Base-by-base conservation (phyloP, 2,797 vertebrate genomes). In the Phrynocephalus vlangalii region DNA sequence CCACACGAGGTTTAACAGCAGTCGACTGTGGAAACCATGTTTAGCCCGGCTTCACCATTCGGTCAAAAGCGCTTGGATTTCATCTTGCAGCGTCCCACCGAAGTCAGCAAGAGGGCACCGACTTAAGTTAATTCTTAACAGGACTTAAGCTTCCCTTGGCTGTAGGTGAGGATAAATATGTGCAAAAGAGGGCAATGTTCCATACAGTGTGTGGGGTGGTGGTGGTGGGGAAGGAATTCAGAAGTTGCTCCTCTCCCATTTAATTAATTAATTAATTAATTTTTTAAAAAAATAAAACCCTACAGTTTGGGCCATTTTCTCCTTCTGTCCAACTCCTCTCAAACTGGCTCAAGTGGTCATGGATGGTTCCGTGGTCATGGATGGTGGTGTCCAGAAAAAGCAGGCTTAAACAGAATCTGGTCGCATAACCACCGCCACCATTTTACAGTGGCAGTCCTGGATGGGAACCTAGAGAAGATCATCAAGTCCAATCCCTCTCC, bases 31-130 rank as follows among this genome's bases (percentile, higher is more conserved):
- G 15, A 8, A 24, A 20, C 76, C 81, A n/a, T 73, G 70, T 81
- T 88, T 85, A 85, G 44, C 78, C 70, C 38, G 68, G 72, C 30
- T 60, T 85, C 48, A 68, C 83, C 30, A 85, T 24, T 76, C 83
- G 7, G 78, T 81, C 44, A 68, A 82, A 44, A 81, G 78, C 78
- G 15, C 60, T 75, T 85, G 60, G 71, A 44, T 88, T 88, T 85
- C 70, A 88, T 28, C 77, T 38, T 56, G 10, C 78, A 52, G 44
- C 7, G n/a, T 16, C 60, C 78, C 70, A 33, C 38, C n/a, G 16
- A 85, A 88, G 77, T 85, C 77, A 52, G 20, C 33, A 26, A 38
- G 44, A 67, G 68, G 60, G 38, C 83, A 56, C 26, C 8, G 56
- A 7, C 60, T 48, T 28, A 44, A 8, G 26, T 66, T 76, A n/a